These are phyloP conservation scores for Fragum sueziense DNA, from an alignment of 2,888 invertebrate species.

Conservation along the genomic window DNA sequence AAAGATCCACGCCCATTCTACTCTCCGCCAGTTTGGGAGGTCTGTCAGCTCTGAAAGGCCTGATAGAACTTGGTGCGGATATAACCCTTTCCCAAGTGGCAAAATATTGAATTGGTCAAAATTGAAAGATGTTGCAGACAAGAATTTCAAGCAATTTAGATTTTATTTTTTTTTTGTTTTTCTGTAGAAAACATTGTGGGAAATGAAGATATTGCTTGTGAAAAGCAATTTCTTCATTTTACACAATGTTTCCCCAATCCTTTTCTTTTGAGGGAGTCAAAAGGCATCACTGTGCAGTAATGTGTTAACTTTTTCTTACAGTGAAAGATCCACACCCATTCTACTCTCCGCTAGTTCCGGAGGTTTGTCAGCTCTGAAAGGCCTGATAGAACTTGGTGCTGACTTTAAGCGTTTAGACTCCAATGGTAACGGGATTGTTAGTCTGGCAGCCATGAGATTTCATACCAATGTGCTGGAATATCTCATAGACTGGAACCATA, in stretches of 20 bases:
- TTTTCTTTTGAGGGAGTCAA: too few relatives aligned
- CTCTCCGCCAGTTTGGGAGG: slow-evolving; percentile 81
- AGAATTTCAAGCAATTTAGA: too few relatives aligned
- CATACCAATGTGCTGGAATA: slow-evolving; percentile 82
- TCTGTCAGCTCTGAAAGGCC: slow-evolving; percentile 77
- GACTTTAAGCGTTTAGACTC: slow-evolving; percentile 74
- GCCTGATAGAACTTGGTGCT: slow-evolving; percentile 78
- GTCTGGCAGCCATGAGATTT: slow-evolving; percentile 79
- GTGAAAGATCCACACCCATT: slow-evolving; percentile 79
- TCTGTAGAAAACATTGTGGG: too few relatives aligned
- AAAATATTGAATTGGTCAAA: too few relatives aligned
- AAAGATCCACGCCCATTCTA: slow-evolving; percentile 79
- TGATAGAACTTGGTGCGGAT: slow-evolving; percentile 79
- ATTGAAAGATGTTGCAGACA: too few relatives aligned
- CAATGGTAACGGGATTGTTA: slow-evolving; percentile 79
- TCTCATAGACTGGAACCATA: slow-evolving; percentile 79
- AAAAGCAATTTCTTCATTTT: too few relatives aligned
- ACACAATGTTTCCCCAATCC: too few relatives aligned
- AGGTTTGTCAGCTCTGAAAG: slow-evolving; percentile 78
- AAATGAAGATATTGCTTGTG: too few relatives aligned
- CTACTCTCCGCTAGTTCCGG: slow-evolving; percentile 81
- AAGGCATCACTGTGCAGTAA: too few relatives aligned
- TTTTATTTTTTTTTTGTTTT: too few relatives aligned
- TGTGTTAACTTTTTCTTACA: slow-evolving; percentile 45
- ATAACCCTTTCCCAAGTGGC: too few relatives aligned